Evolutionary conservation across 2,113 vertebrate species (phyloP).

Genomic region (Hippocampus abdominalis): DNA sequence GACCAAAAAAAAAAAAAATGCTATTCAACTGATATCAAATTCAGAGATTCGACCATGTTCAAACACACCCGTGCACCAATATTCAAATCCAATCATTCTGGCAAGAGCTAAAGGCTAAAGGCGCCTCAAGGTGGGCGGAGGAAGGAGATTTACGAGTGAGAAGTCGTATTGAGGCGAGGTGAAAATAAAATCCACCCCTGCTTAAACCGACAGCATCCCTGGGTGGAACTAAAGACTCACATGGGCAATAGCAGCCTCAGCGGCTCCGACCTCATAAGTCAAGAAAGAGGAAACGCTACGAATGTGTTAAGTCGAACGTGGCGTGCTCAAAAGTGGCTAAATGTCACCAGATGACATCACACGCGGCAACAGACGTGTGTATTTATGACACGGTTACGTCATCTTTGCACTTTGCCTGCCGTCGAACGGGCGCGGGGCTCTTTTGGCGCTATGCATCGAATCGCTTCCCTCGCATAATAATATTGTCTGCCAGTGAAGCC

Average conservation of each 20-base stretch:
- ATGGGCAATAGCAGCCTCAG: slow-evolving; percentile 1
- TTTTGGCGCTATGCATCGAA: not conserved
- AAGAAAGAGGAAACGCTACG: not conserved
- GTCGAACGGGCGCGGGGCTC: not conserved
- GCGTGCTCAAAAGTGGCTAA: not conserved
- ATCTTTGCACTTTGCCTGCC: not conserved
- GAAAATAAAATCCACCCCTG: not conserved
- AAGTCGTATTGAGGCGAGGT: not conserved
- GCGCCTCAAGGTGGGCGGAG: slow-evolving; percentile 29
- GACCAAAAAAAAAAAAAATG: not conserved
- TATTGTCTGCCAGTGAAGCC: not conserved
- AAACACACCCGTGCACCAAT: not conserved
- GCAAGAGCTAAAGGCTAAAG: slow-evolving; percentile 38
- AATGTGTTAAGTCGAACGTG: not conserved
- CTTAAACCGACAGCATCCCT: slow-evolving; percentile 13
- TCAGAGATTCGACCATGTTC: not conserved
- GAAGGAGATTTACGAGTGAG: slow-evolving; percentile 31
- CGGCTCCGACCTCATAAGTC: not conserved
- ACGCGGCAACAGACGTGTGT: not conserved
- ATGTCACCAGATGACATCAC: not conserved
- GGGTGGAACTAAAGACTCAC: slow-evolving; percentile 13
- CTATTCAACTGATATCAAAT: not conserved
- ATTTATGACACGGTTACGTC: not conserved
- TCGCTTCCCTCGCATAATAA: not conserved
- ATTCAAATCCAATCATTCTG: slow-evolving; percentile 17